phyloP scores from a whole-genome alignment of 2,113 vertebrate genomes.

The Gulo gulo region DNA sequence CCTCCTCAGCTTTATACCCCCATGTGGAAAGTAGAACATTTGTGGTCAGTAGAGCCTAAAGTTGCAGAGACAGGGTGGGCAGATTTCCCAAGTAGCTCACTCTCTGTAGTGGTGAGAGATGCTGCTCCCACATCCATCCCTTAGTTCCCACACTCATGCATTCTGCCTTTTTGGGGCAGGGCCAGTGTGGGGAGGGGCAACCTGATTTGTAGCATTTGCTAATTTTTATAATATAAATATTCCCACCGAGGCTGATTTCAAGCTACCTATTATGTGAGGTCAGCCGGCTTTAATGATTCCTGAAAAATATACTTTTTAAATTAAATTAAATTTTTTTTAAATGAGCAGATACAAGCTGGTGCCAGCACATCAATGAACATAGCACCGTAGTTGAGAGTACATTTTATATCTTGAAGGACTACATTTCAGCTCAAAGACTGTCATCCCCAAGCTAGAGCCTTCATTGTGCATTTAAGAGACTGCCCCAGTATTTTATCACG shows the following conservation, averaged over 20 bases:
- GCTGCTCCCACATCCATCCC: not conserved
- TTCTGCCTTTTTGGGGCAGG: not conserved
- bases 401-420: not conserved
- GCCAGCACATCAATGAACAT: not conserved
- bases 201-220: not conserved
- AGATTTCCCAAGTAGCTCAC: not conserved
- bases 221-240: not conserved
- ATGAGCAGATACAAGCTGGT: not conserved
- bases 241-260: not conserved
- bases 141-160: not conserved
- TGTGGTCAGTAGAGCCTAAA: not conserved
- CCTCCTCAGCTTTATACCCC: not conserved
- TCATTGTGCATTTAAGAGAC: not conserved
- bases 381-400: not conserved
- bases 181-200: not conserved
- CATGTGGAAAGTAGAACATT: not conserved
- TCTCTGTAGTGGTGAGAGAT: not conserved
- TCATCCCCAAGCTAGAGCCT: not conserved
- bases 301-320: not conserved
- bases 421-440: not conserved
- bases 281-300: not conserved
- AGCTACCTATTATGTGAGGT: not conserved
- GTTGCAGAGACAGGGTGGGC: not conserved
- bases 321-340: not conserved
- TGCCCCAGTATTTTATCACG: not conserved